Evolutionary conservation across 2,888 invertebrate species (phyloP), one percentile per base, ranked within the genome.

Genomic region (Petrophora chlorosata): DNA sequence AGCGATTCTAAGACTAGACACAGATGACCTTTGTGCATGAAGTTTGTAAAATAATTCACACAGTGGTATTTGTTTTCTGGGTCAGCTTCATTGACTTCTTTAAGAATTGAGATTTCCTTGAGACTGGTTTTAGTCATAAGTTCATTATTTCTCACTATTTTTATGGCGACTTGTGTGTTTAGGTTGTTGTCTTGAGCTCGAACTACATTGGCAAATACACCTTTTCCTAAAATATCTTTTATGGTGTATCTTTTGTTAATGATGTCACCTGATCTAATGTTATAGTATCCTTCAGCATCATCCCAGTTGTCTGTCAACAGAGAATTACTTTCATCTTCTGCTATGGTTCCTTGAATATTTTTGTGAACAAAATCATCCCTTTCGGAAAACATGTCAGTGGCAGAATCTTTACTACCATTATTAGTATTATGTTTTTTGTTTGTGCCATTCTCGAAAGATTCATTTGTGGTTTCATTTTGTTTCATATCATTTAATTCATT

Each of bases 241-340:
- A 99, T 97, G 46, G 95, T 94, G 77, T 99, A 99, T 49, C 98
- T 93, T 41, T 93, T 93, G 82, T 99, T 89, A 3, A 96, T 92
- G 12, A 76, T 78, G 89, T 99, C 99, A 7, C 99, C 98, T 67
- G 98, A 95, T 63, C 97, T 93, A 16, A 99, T 97, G 52, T 95
- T 91, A 78, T 99, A 99, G 83, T 99, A 99, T 32, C 99, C 99
- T 82, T 99, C 99, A 3, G 97, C 94, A 90, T 99, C 99, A 82
- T 99, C 99, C 98, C 99, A 99, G 81, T 99, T 99, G 79, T 99
- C 99, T 3, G 95, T 96, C 54, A 96, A 94, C 8, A 97, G 97
- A 23, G 97, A 95, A 78, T 98, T 98, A 48, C 91, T 91, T 53
- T 93, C 93, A 55, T 68, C 72, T 30, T 74, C 76, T 36, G 59